Conservation (phyloP, 2,797 vertebrate genomes). For the Etheostoma perlongum region DNA sequence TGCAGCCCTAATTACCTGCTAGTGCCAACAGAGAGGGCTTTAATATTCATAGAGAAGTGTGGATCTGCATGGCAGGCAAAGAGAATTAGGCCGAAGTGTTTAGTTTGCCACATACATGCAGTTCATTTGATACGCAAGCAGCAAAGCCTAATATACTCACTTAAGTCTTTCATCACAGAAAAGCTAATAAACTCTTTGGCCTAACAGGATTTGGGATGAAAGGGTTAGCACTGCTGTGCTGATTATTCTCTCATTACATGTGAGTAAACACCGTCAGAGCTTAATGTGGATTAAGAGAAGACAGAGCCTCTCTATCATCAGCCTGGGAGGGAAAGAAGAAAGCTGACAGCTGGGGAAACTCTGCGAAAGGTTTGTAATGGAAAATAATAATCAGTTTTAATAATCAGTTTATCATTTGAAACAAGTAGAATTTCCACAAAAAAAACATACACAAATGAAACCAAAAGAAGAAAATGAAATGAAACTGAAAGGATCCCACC, state of each 20-base stretch:
- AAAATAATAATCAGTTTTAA: constrained; percentile 9
- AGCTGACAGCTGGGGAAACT: constrained; percentile 42
- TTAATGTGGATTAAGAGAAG: constrained; percentile 72
- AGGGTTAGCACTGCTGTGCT: constrained; percentile 74
- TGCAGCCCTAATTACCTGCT: constrained; percentile 64
- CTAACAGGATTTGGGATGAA: constrained; percentile 66
- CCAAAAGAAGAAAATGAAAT: not conserved
- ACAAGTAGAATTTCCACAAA: not conserved
- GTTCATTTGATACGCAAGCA: constrained; percentile 82
- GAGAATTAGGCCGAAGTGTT: constrained; percentile 74
- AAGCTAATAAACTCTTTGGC: constrained; percentile 71
- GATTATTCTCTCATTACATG: constrained; percentile 83
- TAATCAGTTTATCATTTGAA: constrained; percentile 10
- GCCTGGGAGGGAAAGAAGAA: constrained; percentile 35
- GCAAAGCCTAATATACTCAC: constrained; percentile 73
- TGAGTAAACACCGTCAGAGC: constrained; percentile 76
- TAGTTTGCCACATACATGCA: constrained; percentile 74
- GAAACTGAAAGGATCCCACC: not conserved
- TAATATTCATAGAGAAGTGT: constrained; percentile 78
- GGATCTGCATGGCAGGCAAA: constrained; percentile 72
- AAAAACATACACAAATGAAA: not conserved
- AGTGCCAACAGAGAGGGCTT: constrained; percentile 66
- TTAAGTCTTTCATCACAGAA: constrained; percentile 74
- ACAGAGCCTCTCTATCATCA: constrained; percentile 38
- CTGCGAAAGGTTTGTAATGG: not conserved